phyloP scores from a whole-genome alignment of 1,140 invertebrate species.

The Hypsibius dujardini region DNA sequence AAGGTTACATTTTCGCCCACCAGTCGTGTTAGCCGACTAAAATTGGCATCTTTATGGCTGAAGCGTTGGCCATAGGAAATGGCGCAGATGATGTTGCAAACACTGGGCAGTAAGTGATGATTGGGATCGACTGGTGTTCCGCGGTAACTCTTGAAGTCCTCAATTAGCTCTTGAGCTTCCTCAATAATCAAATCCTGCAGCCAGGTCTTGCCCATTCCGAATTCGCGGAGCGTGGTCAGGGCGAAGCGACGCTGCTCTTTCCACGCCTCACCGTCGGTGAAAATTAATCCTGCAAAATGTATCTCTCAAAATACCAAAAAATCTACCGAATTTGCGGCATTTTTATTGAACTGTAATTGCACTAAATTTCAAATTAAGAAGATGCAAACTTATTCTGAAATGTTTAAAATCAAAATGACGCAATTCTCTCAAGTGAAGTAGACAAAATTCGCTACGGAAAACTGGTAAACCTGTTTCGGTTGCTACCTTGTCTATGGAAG shows the following conservation, averaged over 20 bases:
- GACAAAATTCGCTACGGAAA: slow-evolving; percentile 1
- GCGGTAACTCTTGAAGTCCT: background rate
- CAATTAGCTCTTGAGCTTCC: background rate
- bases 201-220: background rate
- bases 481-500: background rate
- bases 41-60: background rate
- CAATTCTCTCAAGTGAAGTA: background rate
- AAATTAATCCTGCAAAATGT: background rate
- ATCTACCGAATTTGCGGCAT: background rate
- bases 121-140: background rate
- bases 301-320: background rate
- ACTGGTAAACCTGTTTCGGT: background rate
- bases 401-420: background rate
- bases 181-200: background rate
- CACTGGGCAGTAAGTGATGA: background rate
- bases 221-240: background rate
- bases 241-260: slow-evolving; percentile 9
- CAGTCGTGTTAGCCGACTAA: background rate
- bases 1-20: background rate
- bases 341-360: background rate
- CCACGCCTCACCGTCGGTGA: slow-evolving; percentile 7
- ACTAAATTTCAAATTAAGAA: background rate
- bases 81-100: slow-evolving; percentile 1
- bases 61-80: slow-evolving; percentile 11
- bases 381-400: background rate